Conservation (phyloP, 1,140 invertebrate genomes). For the Tetramorium simillimum region DNA sequence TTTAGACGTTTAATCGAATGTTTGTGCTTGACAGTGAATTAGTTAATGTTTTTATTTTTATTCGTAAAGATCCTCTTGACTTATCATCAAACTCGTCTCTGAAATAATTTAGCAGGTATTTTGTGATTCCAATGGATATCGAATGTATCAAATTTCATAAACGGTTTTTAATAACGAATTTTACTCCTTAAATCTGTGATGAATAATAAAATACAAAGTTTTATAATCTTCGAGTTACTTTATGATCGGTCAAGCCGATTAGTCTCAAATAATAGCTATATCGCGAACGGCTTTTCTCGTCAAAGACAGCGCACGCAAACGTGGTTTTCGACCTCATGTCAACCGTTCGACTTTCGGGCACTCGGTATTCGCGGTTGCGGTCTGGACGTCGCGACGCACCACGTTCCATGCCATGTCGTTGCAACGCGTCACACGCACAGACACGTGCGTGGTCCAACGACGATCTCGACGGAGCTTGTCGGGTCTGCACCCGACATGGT, state of each 20-base stretch:
- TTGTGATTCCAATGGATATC: neutral
- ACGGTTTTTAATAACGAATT: neutral
- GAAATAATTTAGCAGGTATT: neutral
- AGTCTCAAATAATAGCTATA: neutral
- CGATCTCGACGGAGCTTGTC: slow-evolving; percentile 54
- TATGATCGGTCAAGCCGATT: neutral
- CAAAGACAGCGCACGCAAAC: slow-evolving; percentile 41
- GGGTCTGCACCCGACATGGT: slow-evolving; percentile 72
- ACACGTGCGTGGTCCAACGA: slow-evolving; percentile 49
- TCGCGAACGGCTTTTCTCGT: neutral
- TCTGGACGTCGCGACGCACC: slow-evolving; percentile 38
- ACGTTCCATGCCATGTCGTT: slow-evolving; percentile 27
- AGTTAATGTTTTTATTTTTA: neutral
- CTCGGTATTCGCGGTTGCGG: slow-evolving; percentile 49
- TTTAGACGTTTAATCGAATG: neutral
- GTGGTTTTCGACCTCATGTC: slow-evolving; percentile 40
- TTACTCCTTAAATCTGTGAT: neutral
- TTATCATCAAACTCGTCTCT: neutral
- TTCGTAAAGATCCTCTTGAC: neutral
- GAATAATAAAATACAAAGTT: slow-evolving; percentile 1
- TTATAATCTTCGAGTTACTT: neutral
- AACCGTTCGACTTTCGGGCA: slow-evolving; percentile 65
- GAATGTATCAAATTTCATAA: neutral
- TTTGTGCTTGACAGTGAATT: neutral
- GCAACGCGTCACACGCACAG: slow-evolving; percentile 75